Base-by-base conservation (phyloP, 92 coral and sea anemone genomes). In the Palythoa grandis region DNA sequence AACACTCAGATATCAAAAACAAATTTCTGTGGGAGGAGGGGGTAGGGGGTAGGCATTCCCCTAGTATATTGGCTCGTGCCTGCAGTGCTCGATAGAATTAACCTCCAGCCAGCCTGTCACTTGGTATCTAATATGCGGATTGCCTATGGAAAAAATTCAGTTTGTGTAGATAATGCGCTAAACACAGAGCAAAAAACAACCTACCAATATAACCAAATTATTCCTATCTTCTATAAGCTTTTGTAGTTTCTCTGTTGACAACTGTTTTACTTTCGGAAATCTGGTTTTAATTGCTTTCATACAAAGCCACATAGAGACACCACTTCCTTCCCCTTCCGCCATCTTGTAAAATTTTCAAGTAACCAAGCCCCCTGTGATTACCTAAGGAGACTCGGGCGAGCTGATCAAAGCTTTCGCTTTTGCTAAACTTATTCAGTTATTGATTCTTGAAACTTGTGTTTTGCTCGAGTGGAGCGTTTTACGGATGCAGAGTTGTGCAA, bases 201-300 rank as follows among this genome's bases (percentile, higher is more conserved):
- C 79, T 76, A 93, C 92, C 94, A 94, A 70, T 70, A 92, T 74
- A 11, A 94, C 37, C 23, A 94, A 68, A 70, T 43, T 37, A 19
- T 70, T 84, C 20, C 84, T 71, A 5, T 71, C 86, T 23, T 76
- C 77, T 35, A 96, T 87, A 20, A 91, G 70, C 11, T 88, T 70
- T 3, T 70, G 88, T 67, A 96, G 93, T 56, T 95, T 90, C 25
- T 78, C 93, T 7, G 99, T 96, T 48, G 92, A 86, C 20, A 96
- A 86, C 39, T 91, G 95, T n/a, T 80, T 74, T 19, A 95, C 99
- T 11, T 73, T 79, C 0, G 98, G 95, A 77, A 93, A 96, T 53
- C 90, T 68, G 52, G 92, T 57, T 47, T 95, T 82, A n/a, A 96
- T 90, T 54, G 92, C 89, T 25, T 86, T 89, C 48, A 87, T 77